A percentile compares a stretch with the other conserved stretches of the same genome.
These are phyloP conservation scores for Pectinophora gossypiella DNA, from an alignment of 1,140 invertebrate genomes.

Conservation along the genomic window DNA sequence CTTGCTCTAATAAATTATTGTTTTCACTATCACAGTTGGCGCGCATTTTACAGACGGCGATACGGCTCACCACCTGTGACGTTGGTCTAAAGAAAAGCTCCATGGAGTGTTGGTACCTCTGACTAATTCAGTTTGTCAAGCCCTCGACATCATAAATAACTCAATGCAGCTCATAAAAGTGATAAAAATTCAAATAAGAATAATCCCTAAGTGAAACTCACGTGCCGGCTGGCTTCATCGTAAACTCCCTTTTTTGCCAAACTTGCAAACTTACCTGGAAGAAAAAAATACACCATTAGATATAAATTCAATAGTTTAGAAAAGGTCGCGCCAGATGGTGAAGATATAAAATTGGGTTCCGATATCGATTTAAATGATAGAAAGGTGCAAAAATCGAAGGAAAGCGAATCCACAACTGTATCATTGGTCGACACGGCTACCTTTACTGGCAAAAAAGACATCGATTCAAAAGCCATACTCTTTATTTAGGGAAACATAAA, in stretches of 20 bases:
- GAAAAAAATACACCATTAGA: conserved; percentile 40
- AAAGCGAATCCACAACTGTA: conserved; percentile 31
- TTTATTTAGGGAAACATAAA: too few relatives aligned
- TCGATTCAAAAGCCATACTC: not conserved
- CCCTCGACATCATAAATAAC: too few relatives aligned
- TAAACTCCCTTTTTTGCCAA: conserved; percentile 24
- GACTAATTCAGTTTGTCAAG: too few relatives aligned
- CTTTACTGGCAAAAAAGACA: not conserved
- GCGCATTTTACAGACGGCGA: too few relatives aligned
- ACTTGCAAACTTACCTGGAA: conserved; percentile 43
- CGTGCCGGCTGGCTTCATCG: conserved; percentile 3
- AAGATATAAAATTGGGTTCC: conserved; percentile 3
- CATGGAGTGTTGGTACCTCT: too few relatives aligned
- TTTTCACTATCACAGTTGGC: too few relatives aligned
- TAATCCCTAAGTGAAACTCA: not conserved
- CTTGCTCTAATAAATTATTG: too few relatives aligned
- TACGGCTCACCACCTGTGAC: too few relatives aligned
- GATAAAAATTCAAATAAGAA: conserved; percentile 1
- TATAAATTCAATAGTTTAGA: conserved; percentile 29
- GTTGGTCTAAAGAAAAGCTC: too few relatives aligned
- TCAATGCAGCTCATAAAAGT: too few relatives aligned
- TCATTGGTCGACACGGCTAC: conserved; percentile 15
- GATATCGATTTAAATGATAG: conserved; percentile 13
- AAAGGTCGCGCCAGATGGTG: conserved; percentile 40
- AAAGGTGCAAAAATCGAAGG: conserved; percentile 31